Evolutionary conservation across 35 echinoderm and acorn worm species (phyloP), one percentile per base, ranked within the genome.

Genomic region (Stichopus chloronotus): DNA sequence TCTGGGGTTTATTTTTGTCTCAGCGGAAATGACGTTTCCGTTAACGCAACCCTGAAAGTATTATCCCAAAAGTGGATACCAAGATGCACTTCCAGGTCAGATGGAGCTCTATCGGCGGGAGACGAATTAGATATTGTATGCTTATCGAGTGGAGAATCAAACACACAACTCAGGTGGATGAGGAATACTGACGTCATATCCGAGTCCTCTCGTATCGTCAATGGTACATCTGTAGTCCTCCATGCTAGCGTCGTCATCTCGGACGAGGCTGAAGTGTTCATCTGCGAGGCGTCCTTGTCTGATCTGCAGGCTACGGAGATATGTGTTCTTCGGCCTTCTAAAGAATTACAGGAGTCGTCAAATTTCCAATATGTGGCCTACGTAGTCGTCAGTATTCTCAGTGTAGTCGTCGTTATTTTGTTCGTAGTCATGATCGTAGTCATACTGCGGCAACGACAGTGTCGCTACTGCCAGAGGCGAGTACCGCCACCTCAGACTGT

Each of bases 141-240:
- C 58, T 57, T 16, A 20, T 91, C 90, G 17, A 53, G 20, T 13
- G 90, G 90, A 78, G 90, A 91, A 78, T 4, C 58, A 10, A 20
- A 24, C 8, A 91, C 90, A n/a, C 17, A 57, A n/a, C 76, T 91
- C 25, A 53, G 90, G 8, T 91, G 90, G 90, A 91, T 91, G 90
- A 91, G 90, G 19, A 91, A 91, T 52, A 91, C 78, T 79, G 65
- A 91, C 69, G 90, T 91, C 54, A 91, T 91, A 21, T 55, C 52
- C 2, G 58, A 9, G 5, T 20, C 55, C 6, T 78, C 24, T n/a
- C 52, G 76, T 24, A 17, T 2, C 23, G 76, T 79, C 71, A 91
- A 78, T 91, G 72, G 76, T 20, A 78, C 72, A 1, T 78, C 90
- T 20, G 90, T 91, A 6, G 4, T 77, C 56, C 90, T 91, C 43